These are phyloP conservation scores for Sebastes minor DNA, from an alignment of 2,797 vertebrate genomes.

Conservation along the genomic window DNA sequence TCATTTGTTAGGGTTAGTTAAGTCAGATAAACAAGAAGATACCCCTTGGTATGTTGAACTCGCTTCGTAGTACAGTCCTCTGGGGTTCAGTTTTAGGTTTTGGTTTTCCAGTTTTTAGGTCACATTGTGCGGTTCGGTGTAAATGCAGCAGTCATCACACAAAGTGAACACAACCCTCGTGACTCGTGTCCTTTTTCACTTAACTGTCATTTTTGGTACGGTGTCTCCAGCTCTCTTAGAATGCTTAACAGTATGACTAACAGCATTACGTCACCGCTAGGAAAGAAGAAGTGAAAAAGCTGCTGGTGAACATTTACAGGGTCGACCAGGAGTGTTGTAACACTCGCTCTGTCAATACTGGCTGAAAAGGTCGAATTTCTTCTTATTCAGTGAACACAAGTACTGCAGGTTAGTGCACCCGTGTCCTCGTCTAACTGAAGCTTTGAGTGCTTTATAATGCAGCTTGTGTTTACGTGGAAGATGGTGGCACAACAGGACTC, in stretches of 20 bases:
- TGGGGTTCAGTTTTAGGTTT: background rate
- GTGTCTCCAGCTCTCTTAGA: background rate
- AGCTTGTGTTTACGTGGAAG: background rate
- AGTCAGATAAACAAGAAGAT: no score
- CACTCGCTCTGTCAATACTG: background rate
- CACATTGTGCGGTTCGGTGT: background rate
- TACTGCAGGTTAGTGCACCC: background rate
- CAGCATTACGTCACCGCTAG: background rate
- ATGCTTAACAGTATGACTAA: background rate
- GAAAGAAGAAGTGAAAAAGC: slow-evolving; percentile 6
- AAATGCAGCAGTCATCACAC: background rate
- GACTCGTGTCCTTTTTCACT: background rate
- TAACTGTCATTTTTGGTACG: background rate
- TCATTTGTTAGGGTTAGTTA: no score
- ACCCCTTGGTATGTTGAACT: no score
- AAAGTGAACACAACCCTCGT: background rate
- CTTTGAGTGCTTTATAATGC: background rate
- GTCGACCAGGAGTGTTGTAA: background rate
- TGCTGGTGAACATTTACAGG: slow-evolving; percentile 1
- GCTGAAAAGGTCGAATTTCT: background rate
- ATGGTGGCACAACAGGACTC: slow-evolving; percentile 5
- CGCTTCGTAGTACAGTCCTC: rapidly evolving
- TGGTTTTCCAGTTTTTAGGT: background rate
- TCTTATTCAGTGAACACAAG: background rate
- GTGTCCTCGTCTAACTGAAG: background rate